These are phyloP conservation scores for Folsomia manolachei DNA, from an alignment of 2,888 invertebrate genomes.

Conservation along the genomic window DNA sequence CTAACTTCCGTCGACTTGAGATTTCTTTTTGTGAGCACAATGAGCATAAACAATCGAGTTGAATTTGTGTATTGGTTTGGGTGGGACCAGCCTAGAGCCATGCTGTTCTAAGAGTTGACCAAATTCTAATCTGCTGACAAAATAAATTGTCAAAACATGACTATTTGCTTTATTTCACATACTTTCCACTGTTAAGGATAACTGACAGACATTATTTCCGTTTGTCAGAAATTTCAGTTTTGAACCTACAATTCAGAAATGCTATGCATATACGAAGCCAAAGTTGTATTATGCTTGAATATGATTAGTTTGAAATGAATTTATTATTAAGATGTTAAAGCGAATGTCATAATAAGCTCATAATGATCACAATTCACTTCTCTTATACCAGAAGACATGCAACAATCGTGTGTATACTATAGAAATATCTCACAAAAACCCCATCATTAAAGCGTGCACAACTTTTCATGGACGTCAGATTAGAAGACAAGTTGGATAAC, in stretches of 20 bases:
- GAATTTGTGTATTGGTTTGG: neutral
- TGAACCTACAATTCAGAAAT: neutral
- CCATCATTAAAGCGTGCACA: neutral
- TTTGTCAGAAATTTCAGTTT: neutral
- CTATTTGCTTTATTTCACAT: no score
- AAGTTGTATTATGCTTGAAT: no score
- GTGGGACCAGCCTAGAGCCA: no score
- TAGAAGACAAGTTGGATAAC: neutral
- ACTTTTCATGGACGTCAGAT: neutral
- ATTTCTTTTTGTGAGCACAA: constrained; percentile 2
- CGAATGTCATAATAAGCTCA: constrained; percentile 14
- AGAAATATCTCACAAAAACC: neutral
- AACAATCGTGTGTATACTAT: no score
- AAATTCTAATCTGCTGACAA: neutral
- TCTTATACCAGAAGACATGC: no score
- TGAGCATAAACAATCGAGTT: neutral
- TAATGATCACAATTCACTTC: no score
- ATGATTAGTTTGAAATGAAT: neutral
- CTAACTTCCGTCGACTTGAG: constrained; percentile 6
- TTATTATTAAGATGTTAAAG: constrained; percentile 17
- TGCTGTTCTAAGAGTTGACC: neutral
- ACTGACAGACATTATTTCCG: neutral
- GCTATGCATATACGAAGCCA: no score
- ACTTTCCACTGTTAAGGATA: neutral
- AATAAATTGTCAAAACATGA: neutral